A percentile compares a stretch with the other conserved stretches of the same genome.
Conservation (phyloP, 2,113 vertebrate genomes). For the Pardalotus punctatus region DNA sequence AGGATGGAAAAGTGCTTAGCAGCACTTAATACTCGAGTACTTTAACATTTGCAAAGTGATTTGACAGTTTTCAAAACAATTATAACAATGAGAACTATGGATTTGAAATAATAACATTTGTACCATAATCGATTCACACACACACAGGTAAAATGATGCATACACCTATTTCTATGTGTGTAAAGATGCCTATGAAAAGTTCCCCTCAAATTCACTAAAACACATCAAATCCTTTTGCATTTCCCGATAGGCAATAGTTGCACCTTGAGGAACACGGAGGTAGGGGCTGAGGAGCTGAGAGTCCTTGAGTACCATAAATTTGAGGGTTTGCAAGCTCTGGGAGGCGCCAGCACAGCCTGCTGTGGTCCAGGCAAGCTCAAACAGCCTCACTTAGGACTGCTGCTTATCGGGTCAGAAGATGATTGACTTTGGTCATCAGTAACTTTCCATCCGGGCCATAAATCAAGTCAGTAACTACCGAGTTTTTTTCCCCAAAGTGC, state of each 20-base stretch:
- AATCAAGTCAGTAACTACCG: not conserved
- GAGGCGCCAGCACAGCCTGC: not conserved
- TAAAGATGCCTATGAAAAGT: not conserved
- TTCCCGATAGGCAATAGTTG: not conserved
- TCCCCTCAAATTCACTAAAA: not conserved
- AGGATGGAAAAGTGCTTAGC: not conserved
- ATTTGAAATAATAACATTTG: not conserved
- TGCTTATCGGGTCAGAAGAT: not conserved
- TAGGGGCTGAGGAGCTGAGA: not conserved
- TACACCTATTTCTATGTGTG: not conserved
- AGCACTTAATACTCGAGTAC: not conserved
- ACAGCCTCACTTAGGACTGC: not conserved
- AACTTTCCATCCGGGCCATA: not conserved
- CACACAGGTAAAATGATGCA: not conserved
- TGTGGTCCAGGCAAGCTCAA: fast-evolving
- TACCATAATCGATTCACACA: not conserved
- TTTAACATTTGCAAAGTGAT: not conserved
- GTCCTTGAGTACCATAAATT: not conserved
- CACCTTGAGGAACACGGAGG: not conserved
- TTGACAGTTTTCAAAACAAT: not conserved
- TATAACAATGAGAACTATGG: not conserved
- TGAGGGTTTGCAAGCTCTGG: not conserved
- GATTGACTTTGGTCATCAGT: not conserved
- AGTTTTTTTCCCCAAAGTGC: not conserved
- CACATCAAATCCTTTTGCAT: not conserved